A percentile compares a stretch with the other conserved stretches of the same genome.
Conservation (phyloP, 2,888 invertebrate genomes). For the Leptopilina drosophilae region DNA sequence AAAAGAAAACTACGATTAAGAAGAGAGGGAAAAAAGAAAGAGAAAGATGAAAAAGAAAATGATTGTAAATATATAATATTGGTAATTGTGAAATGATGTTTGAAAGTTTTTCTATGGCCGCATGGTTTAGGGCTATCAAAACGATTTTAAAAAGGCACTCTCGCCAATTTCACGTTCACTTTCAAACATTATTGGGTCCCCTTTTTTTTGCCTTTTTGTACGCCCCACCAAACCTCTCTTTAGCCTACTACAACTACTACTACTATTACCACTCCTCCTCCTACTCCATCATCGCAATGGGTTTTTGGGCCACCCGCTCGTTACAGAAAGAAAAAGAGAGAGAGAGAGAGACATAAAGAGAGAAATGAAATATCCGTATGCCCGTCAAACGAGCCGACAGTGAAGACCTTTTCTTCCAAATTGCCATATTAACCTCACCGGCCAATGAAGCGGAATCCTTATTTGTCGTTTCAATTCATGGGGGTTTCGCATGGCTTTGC, state of each 20-base stretch:
- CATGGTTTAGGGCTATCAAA: conserved; percentile 28
- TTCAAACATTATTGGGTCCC: conserved; percentile 28
- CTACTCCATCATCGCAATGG: conserved; percentile 28
- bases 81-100: conserved; percentile 24
- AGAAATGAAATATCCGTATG: conserved; percentile 44
- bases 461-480: conserved; percentile 42
- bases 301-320: conserved; percentile 43
- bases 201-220: conserved; percentile 27
- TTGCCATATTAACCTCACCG: conserved; percentile 47
- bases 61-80: neutral
- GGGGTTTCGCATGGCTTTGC: conserved; percentile 40
- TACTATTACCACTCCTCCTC: neutral
- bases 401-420: conserved; percentile 45
- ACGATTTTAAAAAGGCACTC: conserved; percentile 35
- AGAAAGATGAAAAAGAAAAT: neutral
- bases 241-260: too few relatives aligned
- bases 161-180: conserved; percentile 40
- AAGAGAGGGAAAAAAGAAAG: too few relatives aligned
- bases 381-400: conserved; percentile 49
- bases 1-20: too few relatives aligned
- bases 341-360: neutral
- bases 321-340: conserved; percentile 36
- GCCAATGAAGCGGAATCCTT: conserved; percentile 44
- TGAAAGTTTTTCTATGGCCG: conserved; percentile 34
- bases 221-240: neutral